Base-by-base conservation (phyloP, 2,113 vertebrate species). In the Daphoenositta chrysoptera region DNA sequence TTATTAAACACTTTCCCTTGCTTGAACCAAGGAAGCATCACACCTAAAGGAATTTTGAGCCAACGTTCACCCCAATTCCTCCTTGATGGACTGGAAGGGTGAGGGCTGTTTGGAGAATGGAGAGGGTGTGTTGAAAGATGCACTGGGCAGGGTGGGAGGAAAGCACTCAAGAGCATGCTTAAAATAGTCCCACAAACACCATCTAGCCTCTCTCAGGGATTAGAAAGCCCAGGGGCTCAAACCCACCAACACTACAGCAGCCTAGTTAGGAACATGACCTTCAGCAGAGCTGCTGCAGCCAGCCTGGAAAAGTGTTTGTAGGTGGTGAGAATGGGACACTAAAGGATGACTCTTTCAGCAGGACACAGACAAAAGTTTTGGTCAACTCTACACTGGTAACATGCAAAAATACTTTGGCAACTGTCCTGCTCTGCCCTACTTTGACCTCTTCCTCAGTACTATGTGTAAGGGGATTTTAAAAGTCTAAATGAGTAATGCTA, bases 241-340 rank as follows among this genome's bases (percentile, higher is more conserved):
- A 76, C 31, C 6, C 39, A 57, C n/a, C 42, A 65, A 37, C 57
- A 77, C n/a, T 48, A 31, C 22, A 88, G n/a, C 33, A 83, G 47
- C 28, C 6, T 31, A 18, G n/a, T 72, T 37, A 65, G 45, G 69
- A 83, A 72, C 16, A 35, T 4, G 28, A 65, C 54, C 26, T 61
- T 61, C 50, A 64, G 10, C 26, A 64, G 37, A 10, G 10, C 53
- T 64, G 8, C 42, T 54, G 20, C 17, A 35, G 15, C 27, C 42
- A 65, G 21, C 24, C n/a, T 69, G 66, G 14, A 66, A 48, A 87
- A 65, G 1, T 21, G 47, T 5, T 30, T 19, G 26, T 3, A 9
- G 2, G 3, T 1, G 1, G 5, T 0, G 1, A 22, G 15, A 80
- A 69, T 5, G 6, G 54, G 56, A 73, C 30, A 45, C 19, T 7